Percentiles rank a stretch among this genome's conserved stretches.
Evolutionary conservation across 2,113 vertebrate species (phyloP).

Genomic region (Hydropotes inermis): DNA sequence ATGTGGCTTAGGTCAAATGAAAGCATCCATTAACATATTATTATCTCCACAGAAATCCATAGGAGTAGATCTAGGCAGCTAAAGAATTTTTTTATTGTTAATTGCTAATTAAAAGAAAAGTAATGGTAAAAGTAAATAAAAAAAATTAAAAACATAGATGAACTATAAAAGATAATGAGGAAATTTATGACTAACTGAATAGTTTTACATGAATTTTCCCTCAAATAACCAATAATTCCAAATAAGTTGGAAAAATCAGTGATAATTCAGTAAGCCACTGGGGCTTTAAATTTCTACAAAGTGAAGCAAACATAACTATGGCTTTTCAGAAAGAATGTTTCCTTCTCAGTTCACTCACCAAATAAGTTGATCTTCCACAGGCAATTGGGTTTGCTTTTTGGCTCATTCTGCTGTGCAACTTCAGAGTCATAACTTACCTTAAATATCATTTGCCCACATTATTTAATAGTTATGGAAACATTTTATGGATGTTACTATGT

Average conservation of each 20-base stretch:
- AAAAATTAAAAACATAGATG: conserved; percentile 53
- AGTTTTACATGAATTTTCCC: neutral
- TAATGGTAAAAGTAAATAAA: conserved; percentile 47
- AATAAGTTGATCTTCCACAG: neutral
- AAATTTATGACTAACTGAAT: conserved; percentile 41
- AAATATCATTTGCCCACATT: neutral
- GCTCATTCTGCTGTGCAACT: neutral
- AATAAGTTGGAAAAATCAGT: conserved; percentile 18
- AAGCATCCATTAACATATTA: conserved; percentile 67
- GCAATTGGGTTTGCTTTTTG: neutral
- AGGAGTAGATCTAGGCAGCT: conserved; percentile 22
- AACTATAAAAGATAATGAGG: conserved; percentile 56
- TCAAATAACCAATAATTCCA: conserved; percentile 52
- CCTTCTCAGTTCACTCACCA: neutral
- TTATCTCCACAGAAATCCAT: conserved; percentile 30
- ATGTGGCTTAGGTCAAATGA: conserved; percentile 48
- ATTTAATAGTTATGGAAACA: neutral
- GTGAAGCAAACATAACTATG: neutral
- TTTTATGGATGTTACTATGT: neutral
- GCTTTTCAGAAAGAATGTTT: neutral
- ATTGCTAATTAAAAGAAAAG: conserved; percentile 67
- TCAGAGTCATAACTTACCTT: neutral
- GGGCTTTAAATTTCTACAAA: neutral
- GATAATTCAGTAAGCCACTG: neutral
- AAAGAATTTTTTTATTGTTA: conserved; percentile 44